Conservation (phyloP, 2,888 invertebrate species). For the Syritta pipiens region DNA sequence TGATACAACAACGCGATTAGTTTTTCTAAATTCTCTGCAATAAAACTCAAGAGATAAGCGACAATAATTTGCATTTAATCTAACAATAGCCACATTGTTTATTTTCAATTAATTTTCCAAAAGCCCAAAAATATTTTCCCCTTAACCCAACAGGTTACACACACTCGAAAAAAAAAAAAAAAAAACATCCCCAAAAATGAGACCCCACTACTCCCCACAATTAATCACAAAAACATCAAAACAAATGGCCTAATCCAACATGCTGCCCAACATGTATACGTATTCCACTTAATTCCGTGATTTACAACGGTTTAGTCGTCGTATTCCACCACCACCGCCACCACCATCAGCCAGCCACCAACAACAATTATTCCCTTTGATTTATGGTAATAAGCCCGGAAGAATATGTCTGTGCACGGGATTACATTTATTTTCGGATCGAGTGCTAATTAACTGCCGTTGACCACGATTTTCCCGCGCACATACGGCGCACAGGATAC, state of each 20-base stretch:
- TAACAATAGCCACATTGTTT: too few relatives aligned
- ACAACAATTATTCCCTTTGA: conserved; percentile 56
- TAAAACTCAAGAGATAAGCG: too few relatives aligned
- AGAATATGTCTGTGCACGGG: conserved; percentile 12
- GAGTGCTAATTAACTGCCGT: conserved; percentile 39
- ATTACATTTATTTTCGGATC: conserved; percentile 24
- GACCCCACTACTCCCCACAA: conserved; percentile 11
- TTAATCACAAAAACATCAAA: conserved; percentile 61
- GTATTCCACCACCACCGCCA: conserved; percentile 8
- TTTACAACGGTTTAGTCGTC: conserved; percentile 59
- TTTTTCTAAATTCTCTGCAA: too few relatives aligned
- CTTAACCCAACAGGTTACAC: conserved; percentile 54
- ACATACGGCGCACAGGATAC: background rate
- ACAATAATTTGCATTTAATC: too few relatives aligned
- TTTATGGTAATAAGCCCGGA: conserved; percentile 48
- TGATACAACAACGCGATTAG: too few relatives aligned
- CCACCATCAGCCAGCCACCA: conserved; percentile 1
- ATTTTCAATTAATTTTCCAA: too few relatives aligned
- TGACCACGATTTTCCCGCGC: conserved; percentile 36
- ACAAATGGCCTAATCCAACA: conserved; percentile 59
- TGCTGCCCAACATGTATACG: conserved; percentile 26
- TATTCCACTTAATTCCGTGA: conserved; percentile 59
- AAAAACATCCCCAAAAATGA: background rate
- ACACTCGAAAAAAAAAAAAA: too few relatives aligned
- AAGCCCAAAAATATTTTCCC: too few relatives aligned